phyloP scores from a whole-genome alignment of 1,140 invertebrate species.

The Oryzaephilus surinamensis region DNA sequence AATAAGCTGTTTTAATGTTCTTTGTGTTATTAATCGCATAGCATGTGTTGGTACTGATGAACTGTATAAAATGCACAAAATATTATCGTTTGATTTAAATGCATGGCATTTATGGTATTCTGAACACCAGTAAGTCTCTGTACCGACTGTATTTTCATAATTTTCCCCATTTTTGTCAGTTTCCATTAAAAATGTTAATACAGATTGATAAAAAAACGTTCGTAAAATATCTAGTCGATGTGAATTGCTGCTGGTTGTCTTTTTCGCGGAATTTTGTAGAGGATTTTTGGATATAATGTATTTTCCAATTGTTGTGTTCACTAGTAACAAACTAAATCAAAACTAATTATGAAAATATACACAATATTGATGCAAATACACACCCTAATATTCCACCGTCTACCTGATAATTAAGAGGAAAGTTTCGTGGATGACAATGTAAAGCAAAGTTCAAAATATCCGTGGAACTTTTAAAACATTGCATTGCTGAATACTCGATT shows the following conservation, averaged over 20 bases:
- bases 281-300: constrained; percentile 56
- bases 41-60: constrained; percentile 55
- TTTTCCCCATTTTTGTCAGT: constrained; percentile 12
- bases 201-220: constrained; percentile 60
- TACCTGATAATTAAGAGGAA: constrained; percentile 47
- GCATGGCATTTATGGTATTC: constrained; percentile 79
- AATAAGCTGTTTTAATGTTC: constrained; percentile 40
- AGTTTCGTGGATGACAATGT: constrained; percentile 51
- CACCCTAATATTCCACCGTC: constrained; percentile 54
- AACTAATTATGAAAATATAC: constrained; percentile 9
- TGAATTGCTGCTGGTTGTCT: constrained; percentile 41
- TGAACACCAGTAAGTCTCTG: constrained; percentile 71
- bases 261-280: constrained; percentile 40
- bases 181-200: constrained; percentile 34
- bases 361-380: constrained; percentile 8
- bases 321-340: constrained; percentile 54
- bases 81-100: constrained; percentile 45
- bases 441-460: constrained; percentile 53
- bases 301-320: constrained; percentile 53
- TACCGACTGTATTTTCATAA: constrained; percentile 29
- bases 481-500: constrained; percentile 58
- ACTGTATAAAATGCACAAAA: constrained; percentile 58
- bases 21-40: constrained; percentile 46
- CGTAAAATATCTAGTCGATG: constrained; percentile 57
- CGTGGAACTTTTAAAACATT: constrained; percentile 61